These are phyloP conservation scores for Atta colombica DNA, from an alignment of 1,140 invertebrate genomes.

Conservation along the genomic window DNA sequence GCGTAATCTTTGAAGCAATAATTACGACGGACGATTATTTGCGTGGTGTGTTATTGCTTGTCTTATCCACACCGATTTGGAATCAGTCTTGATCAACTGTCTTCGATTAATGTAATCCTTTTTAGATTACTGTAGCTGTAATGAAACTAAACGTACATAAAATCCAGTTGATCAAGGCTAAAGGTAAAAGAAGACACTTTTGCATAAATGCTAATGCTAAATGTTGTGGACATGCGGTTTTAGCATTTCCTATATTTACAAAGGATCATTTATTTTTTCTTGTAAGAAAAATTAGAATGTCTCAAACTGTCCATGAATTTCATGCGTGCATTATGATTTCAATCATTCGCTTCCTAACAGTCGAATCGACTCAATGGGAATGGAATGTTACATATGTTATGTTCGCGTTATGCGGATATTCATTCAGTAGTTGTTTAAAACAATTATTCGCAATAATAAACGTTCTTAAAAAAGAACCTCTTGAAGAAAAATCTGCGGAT, in stretches of 20 bases:
- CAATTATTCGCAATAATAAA: constrained; percentile 47
- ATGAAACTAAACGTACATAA: not conserved
- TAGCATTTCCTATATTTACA: constrained; percentile 4
- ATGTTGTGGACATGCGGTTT: constrained; percentile 14
- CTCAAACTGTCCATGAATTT: not conserved
- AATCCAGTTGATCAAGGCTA: constrained; percentile 3
- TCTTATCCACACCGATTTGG: not conserved
- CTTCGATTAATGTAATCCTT: not conserved
- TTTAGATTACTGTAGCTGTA: not conserved
- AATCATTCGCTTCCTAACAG: constrained; percentile 21
- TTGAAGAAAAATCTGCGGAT: constrained; percentile 30
- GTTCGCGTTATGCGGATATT: constrained; percentile 15
- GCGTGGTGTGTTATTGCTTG: not conserved
- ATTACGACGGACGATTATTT: constrained; percentile 47
- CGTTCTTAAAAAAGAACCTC: constrained; percentile 57
- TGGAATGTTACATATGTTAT: not conserved
- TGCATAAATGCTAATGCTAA: constrained; percentile 8
- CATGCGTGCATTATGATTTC: not conserved
- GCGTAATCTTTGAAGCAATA: constrained; percentile 66
- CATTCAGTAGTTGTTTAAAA: not conserved
- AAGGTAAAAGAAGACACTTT: not conserved
- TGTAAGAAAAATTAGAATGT: not conserved
- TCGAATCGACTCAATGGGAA: not conserved
- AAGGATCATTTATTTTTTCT: not conserved
- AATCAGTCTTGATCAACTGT: constrained; percentile 5